phyloP scores from a whole-genome alignment of 2,888 invertebrate genomes.

The Pristionchus maxplancki region DNA sequence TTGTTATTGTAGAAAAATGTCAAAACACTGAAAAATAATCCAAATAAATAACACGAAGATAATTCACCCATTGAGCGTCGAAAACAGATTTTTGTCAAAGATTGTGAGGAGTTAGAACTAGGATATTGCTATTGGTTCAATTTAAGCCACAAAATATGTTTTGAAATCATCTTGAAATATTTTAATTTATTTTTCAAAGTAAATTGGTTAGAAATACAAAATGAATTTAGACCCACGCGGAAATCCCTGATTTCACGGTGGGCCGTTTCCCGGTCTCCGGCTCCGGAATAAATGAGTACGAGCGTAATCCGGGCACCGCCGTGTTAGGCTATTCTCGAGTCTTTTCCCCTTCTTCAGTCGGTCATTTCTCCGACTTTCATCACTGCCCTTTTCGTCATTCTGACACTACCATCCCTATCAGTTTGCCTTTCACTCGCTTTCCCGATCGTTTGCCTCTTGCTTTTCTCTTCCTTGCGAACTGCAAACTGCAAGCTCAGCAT shows the following conservation, averaged over 20 bases:
- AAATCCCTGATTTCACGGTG: background rate
- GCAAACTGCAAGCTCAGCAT: slow-evolving; percentile 14
- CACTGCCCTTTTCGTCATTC: background rate
- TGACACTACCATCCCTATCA: background rate
- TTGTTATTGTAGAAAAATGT: background rate
- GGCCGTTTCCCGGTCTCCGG: too few species aligned
- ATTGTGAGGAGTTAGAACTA: too few species aligned
- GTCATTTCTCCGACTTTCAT: background rate
- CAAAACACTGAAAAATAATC: background rate
- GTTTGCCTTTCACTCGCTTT: background rate
- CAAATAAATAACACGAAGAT: background rate
- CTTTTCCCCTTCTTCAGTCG: slow-evolving; percentile 2
- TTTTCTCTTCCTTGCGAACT: background rate
- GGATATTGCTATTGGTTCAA: too few species aligned
- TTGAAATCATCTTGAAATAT: background rate
- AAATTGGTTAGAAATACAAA: background rate
- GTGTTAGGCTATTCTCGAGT: slow-evolving; percentile 12
- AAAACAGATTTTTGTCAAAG: too few species aligned
- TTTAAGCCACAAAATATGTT: too few species aligned
- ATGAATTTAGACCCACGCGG: background rate
- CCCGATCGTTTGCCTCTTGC: background rate
- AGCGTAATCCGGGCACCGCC: background rate
- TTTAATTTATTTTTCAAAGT: too few species aligned
- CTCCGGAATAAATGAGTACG: background rate
- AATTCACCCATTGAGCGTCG: too few species aligned